Evolutionary conservation across 2,797 vertebrate species (phyloP), one percentile per base, ranked within the genome.

Genomic region (Anableps anableps): DNA sequence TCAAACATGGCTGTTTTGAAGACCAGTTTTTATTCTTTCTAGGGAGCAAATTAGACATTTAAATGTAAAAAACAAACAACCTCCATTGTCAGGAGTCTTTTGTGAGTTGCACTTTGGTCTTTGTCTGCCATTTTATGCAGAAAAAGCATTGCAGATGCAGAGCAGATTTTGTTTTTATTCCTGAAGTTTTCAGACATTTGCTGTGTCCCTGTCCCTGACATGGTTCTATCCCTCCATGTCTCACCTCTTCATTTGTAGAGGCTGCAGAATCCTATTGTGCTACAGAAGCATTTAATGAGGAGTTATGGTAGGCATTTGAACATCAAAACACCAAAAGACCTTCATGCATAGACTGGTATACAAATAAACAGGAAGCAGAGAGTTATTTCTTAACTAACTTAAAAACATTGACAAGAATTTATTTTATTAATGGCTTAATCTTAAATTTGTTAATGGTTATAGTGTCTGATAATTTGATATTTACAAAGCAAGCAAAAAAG

Each of bases 171-270:
- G 81, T 74, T 80, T 88, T 89, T 85, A 78, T 81, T 66, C 83
- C 70, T 86, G 34, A 84, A 87, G 84, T 75, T 78, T 80, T 84
- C 72, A 83, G 77, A 68, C 76, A 68, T 75, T 85, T 88, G 74
- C n/a, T 47, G 60, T 17, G 19, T 76, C 74, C 29, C 66, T 17
- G 19, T 76, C 74, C 29, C 58, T 62, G 58, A 31, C 53, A 58
- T 68, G 72, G 53, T 72, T 50, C 75, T 62, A 73, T 36, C 3
- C 45, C 47, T 73, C 48, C 66, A 31, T 72, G 17, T 83, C 83
- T 79, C 77, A 82, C 81, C 77, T 83, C 17, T 70, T 53, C 48
- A 45, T 45, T 73, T 75, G 47, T 36, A 1, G 81, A 80, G 78
- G n/a, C n/a, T n/a, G 82, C 78, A 5, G 5, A 23, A 83, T 78